Base-by-base conservation (phyloP, 2,797 vertebrate species). In the Gorsachius magnificus region DNA sequence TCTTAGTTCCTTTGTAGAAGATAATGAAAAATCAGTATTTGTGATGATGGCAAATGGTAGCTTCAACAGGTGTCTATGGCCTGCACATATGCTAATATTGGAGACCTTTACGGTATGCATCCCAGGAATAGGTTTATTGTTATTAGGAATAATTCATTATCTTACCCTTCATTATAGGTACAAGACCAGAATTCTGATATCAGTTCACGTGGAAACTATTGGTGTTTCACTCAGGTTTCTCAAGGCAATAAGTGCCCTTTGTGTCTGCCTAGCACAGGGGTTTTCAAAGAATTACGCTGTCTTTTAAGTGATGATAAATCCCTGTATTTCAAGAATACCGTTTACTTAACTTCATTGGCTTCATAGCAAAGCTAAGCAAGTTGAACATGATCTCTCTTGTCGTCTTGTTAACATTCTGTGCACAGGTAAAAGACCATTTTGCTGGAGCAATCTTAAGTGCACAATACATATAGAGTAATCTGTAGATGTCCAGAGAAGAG, bases 1-100 rank as follows among this genome's bases (percentile, higher is more conserved):
- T 94, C 89, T 93, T 79, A 88, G 51, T 60, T 96, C 74, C 66
- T 95, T 94, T 95, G 74, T 57, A 86, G 79, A 92, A 96, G 72
- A 81, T 88, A 96, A 97, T 95, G 86, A 95, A 95, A 91, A 94
- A 95, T 92, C 92, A 90, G 60, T 95, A 95, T 95, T 97, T 94
- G 61, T 78, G 54, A 80, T 5, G 33, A 26, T 81, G 88, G 83
- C 87, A 93, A 96, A 91, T 91, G 65, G 29, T 80, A 68, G 79
- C 58, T 95, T 94, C 75, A 66, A 45, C 69, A 16, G 9, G 60
- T 93, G 54, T 80, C 94, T 88, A 11, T 85, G 89, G 83, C 95
- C 87, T 93, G 63, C 76, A 84, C 66, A 10, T 92, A 70, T 83
- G 87, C 89, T 76, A 84, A 70, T 96, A 57, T 33, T 13, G 7